Conservation (phyloP, 2,797 vertebrate species). For the Channallabes apus region DNA sequence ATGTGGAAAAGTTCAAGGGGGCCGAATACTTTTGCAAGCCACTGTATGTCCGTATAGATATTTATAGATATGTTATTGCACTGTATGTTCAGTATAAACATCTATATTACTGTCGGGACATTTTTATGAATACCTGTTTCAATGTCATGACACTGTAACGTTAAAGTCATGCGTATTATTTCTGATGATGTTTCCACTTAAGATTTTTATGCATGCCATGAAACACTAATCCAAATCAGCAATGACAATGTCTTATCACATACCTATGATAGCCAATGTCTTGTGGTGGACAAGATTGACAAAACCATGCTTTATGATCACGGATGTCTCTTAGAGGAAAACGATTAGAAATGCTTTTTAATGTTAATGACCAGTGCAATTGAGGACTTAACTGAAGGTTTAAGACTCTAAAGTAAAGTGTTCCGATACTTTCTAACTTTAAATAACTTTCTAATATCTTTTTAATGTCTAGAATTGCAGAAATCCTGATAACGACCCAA, state of each 20-base stretch:
- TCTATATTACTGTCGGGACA: not conserved
- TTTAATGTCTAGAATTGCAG: slow-evolving; percentile 81
- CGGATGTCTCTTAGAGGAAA: not conserved
- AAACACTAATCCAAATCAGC: not conserved
- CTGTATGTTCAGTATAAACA: not conserved
- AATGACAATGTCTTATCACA: not conserved
- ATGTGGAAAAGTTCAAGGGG: no score
- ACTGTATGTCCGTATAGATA: no score
- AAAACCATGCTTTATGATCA: not conserved
- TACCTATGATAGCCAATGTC: not conserved
- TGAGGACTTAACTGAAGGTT: no score
- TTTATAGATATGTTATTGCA: not conserved
- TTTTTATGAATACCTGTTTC: not conserved
- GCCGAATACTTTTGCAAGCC: no score
- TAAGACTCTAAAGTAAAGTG: no score
- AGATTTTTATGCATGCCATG: not conserved
- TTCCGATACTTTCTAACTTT: not conserved
- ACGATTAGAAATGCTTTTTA: not conserved
- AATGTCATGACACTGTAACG: not conserved
- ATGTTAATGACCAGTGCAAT: not conserved
- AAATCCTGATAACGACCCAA: slow-evolving; percentile 87
- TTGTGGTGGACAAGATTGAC: not conserved
- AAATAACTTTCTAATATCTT: no score
- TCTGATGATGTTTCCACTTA: not conserved
- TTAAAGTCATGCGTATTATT: not conserved